Conservation (phyloP, 2,888 invertebrate genomes). For the Patella pellucida region DNA sequence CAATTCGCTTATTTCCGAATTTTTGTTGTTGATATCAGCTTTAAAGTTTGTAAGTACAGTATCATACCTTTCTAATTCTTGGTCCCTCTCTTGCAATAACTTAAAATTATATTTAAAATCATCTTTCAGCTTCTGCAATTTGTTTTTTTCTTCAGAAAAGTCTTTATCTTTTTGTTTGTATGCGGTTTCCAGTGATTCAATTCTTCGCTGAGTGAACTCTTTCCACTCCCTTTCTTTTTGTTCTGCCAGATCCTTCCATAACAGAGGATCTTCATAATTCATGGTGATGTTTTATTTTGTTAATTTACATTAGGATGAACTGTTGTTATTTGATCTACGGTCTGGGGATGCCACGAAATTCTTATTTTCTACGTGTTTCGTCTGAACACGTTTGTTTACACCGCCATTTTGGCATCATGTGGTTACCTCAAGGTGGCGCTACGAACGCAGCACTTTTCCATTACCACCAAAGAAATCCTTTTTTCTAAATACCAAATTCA, state of each 20-base stretch:
- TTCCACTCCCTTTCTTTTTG: slow-evolving; percentile 69
- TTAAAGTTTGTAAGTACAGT: slow-evolving; percentile 50
- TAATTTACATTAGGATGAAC: no score
- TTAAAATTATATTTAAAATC: slow-evolving; percentile 70
- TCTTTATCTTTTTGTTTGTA: slow-evolving; percentile 56
- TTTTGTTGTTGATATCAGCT: slow-evolving; percentile 55
- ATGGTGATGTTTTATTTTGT: slow-evolving; percentile 8
- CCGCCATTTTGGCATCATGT: no score
- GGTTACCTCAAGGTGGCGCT: no score
- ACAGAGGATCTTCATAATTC: slow-evolving; percentile 27
- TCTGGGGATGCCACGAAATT: no score
- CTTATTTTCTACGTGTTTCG: no score
- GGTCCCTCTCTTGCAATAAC: slow-evolving; percentile 66
- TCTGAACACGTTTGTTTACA: no score
- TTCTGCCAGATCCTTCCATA: slow-evolving; percentile 60
- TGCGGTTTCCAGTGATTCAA: slow-evolving; percentile 53
- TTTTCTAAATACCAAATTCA: no score
- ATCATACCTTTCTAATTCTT: slow-evolving; percentile 68
- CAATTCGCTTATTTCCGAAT: slow-evolving; percentile 65
- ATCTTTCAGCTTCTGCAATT: slow-evolving; percentile 66
- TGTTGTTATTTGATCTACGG: no score
- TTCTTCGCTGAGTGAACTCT: slow-evolving; percentile 56
- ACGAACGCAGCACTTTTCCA: no score
- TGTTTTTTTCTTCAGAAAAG: slow-evolving; percentile 52
- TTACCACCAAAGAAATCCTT: no score